These are phyloP conservation scores for Trematocara unimaculatum DNA, from an alignment of 2,113 vertebrate species.

Conservation along the genomic window DNA sequence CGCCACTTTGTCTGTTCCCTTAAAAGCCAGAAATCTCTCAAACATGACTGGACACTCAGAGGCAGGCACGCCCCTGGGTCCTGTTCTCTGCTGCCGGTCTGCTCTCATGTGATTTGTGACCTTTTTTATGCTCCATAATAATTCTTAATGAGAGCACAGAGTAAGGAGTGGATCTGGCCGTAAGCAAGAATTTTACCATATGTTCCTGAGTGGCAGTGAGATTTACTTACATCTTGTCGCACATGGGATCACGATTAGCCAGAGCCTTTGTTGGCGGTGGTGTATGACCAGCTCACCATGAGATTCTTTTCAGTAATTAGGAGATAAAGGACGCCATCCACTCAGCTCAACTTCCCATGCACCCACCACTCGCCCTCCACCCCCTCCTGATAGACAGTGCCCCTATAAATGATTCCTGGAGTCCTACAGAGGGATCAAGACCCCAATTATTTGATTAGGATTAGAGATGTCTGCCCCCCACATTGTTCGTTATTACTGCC, in stretches of 20 bases:
- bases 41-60: slow-evolving; percentile 37
- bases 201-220: slow-evolving; percentile 39
- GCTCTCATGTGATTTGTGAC: slow-evolving; percentile 7
- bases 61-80: background rate
- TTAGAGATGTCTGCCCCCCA: slow-evolving; percentile 52
- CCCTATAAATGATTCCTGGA: slow-evolving; percentile 42
- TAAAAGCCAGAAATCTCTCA: slow-evolving; percentile 37
- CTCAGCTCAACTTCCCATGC: background rate
- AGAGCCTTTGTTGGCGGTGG: slow-evolving; percentile 33
- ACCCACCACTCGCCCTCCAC: background rate
- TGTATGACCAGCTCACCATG: slow-evolving; percentile 41
- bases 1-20: slow-evolving; percentile 46
- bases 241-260: slow-evolving; percentile 51
- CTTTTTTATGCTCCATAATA: slow-evolving; percentile 27
- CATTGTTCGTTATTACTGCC: slow-evolving; percentile 36
- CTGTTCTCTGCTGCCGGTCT: background rate
- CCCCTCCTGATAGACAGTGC: background rate
- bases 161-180: background rate
- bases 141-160: slow-evolving; percentile 30
- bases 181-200: slow-evolving; percentile 25
- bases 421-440: slow-evolving; percentile 44
- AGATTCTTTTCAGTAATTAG: slow-evolving; percentile 56
- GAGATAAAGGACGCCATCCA: slow-evolving; percentile 39
- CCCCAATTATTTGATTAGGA: slow-evolving; percentile 65
- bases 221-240: slow-evolving; percentile 31